Conservation (phyloP, 2,113 vertebrate species). For the Empidonax traillii region DNA sequence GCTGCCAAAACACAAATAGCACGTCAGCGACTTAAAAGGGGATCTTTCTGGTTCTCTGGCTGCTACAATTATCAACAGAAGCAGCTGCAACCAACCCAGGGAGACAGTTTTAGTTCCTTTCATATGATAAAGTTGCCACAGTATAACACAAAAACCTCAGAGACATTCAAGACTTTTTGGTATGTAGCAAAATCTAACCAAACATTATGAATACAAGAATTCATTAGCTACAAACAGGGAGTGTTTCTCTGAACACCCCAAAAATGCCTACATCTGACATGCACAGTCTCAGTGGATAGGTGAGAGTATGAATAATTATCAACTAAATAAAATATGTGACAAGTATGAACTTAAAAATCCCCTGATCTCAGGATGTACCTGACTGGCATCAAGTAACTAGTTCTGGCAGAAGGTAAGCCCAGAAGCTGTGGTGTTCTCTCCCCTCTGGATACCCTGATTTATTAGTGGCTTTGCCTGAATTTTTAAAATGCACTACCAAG, state of each 20-base stretch:
- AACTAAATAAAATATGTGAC: not conserved
- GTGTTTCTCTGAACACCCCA: not conserved
- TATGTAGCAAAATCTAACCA: not conserved
- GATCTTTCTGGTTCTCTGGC: not conserved
- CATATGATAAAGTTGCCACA: not conserved
- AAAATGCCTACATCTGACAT: not conserved
- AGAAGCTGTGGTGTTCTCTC: not conserved
- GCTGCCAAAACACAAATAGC: constrained; percentile 4
- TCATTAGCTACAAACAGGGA: not conserved
- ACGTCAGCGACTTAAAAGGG: not conserved
- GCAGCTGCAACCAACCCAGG: not conserved
- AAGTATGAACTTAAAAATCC: not conserved
- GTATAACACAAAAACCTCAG: not conserved
- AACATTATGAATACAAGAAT: not conserved
- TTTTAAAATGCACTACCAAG: not conserved
- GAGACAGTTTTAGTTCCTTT: not conserved
- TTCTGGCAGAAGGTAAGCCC: not conserved
- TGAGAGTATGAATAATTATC: not conserved
- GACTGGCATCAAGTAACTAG: not conserved
- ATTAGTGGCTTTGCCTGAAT: not conserved
- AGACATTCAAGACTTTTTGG: not conserved
- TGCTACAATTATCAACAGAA: not conserved
- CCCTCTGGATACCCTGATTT: not conserved
- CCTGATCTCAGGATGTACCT: not conserved
- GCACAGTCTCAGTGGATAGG: not conserved